Evolutionary conservation across 2,113 vertebrate species (phyloP), one percentile per base, ranked within the genome.

Genomic region (Sterna hirundo): DNA sequence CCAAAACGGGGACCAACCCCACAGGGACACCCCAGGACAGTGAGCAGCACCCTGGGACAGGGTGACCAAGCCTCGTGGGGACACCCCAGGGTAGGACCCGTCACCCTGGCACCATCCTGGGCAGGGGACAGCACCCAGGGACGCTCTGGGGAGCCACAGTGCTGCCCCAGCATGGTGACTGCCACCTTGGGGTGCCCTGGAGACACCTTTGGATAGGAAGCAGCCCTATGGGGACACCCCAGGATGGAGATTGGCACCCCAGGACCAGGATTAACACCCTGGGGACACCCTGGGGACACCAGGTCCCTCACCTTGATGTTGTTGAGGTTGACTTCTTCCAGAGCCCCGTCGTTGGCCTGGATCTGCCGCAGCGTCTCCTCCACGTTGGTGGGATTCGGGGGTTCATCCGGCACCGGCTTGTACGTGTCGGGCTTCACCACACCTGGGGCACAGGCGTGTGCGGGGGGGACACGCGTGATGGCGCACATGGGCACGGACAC

Each of bases 261-360:
- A 30, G 64, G 57, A 7, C 10, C 0, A 2, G 40, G 23, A 27
- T 5, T 11, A 7, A 26, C 29, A 13, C 36, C 8, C 3, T 12
- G 55, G 36, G 86, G 60, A 25, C 81, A 22, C 26, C 65, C 0
- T 23, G 17, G 52, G 60, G 40, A 13, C 55, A 7, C 13, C 42
- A 1, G 5, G 47, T 30, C 32, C 26, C 6, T 83, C 79, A 99
- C 99, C 99, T 99, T 98, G 96, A 99, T 99, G 96, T 99, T 99
- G 97, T 99, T 99, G 85, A 99, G 98, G 98, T 99, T 99, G 97
- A 99, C 99, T 3, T 99, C 98, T 21, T 97, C 98, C 96, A 99
- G 96, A 7, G 96, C 88, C 62, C 97, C 98, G 87, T 99, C 99
- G 4, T 99, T 98, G 93, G 96, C 98, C 90, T 97, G 98, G 95